Evolutionary conservation across 2,797 vertebrate genomes (phyloP).

Genomic region (Apogon talboti): DNA sequence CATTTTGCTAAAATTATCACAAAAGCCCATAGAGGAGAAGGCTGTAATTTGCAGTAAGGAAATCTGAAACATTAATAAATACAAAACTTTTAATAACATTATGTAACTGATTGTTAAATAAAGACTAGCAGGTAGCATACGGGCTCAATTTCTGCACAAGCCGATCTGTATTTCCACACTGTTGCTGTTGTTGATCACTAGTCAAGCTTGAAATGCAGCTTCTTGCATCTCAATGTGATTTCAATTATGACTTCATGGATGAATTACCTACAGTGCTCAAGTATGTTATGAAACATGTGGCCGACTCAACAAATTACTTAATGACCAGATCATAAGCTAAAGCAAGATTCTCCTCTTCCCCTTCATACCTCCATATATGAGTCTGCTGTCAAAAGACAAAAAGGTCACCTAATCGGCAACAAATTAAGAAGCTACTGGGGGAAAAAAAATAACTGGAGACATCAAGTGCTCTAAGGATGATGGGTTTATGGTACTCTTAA

Average conservation of each 20-base stretch:
- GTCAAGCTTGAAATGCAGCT: slow-evolving; percentile 46
- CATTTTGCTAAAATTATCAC: not conserved
- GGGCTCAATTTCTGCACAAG: slow-evolving; percentile 14
- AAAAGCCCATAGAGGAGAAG: slow-evolving; percentile 7
- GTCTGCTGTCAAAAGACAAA: slow-evolving; percentile 13
- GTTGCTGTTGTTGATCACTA: slow-evolving; percentile 43
- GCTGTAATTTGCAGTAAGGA: not conserved
- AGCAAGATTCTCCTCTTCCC: slow-evolving; percentile 8
- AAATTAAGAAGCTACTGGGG: slow-evolving; percentile 14
- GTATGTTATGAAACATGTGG: slow-evolving; percentile 37
- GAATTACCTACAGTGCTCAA: slow-evolving; percentile 38
- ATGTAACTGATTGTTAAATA: slow-evolving; percentile 38
- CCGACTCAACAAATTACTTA: slow-evolving; percentile 31
- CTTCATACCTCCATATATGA: not conserved
- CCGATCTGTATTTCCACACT: slow-evolving; percentile 23
- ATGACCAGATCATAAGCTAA: slow-evolving; percentile 27
- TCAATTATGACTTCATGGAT: slow-evolving; percentile 52
- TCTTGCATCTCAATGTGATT: slow-evolving; percentile 49
- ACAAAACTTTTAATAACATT: slow-evolving; percentile 1
- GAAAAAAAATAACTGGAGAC: slow-evolving; percentile 1
- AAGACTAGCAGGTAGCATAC: slow-evolving; percentile 26
- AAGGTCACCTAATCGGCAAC: not conserved
- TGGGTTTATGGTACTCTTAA: no score
- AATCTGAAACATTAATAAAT: no score
- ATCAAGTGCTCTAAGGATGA: no score